Evolutionary conservation across 2,797 vertebrate species (phyloP).

Genomic region (Smutsia gigantea): DNA sequence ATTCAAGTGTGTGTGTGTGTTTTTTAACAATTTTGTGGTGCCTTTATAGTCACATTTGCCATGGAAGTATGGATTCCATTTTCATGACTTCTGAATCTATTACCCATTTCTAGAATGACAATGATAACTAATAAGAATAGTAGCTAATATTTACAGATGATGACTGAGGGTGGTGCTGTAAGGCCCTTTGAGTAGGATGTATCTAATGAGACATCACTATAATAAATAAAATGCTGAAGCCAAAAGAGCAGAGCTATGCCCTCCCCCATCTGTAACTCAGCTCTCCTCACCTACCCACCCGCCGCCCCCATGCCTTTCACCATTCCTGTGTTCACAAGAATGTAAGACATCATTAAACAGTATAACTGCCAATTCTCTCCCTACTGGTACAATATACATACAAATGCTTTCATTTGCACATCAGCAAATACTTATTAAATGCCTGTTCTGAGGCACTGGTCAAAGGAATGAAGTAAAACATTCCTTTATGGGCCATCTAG

Average conservation of each 20-base stretch:
- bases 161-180: not conserved
- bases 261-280: not conserved
- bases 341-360: slow-evolving; percentile 39
- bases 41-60: slow-evolving; percentile 14
- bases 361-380: slow-evolving; percentile 45
- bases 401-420: slow-evolving; percentile 39
- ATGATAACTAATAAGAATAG: slow-evolving; percentile 18
- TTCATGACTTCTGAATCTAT: slow-evolving; percentile 51
- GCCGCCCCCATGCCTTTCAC: not conserved
- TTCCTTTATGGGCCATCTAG: not conserved
- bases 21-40: not conserved
- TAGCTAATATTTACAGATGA: slow-evolving; percentile 54
- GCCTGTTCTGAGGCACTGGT: not conserved
- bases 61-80: slow-evolving; percentile 38
- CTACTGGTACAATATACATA: slow-evolving; percentile 24
- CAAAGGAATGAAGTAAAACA: not conserved
- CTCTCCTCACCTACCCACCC: not conserved
- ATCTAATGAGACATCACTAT: not conserved
- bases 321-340: not conserved
- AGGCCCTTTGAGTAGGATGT: not conserved
- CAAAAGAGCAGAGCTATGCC: not conserved
- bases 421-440: slow-evolving; percentile 60
- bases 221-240: not conserved
- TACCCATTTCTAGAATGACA: slow-evolving; percentile 45
- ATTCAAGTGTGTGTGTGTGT: not conserved